A percentile compares a stretch with the other conserved stretches of the same genome.
Conservation (phyloP, 2,888 invertebrate species). For the Heliothis peltigera region DNA sequence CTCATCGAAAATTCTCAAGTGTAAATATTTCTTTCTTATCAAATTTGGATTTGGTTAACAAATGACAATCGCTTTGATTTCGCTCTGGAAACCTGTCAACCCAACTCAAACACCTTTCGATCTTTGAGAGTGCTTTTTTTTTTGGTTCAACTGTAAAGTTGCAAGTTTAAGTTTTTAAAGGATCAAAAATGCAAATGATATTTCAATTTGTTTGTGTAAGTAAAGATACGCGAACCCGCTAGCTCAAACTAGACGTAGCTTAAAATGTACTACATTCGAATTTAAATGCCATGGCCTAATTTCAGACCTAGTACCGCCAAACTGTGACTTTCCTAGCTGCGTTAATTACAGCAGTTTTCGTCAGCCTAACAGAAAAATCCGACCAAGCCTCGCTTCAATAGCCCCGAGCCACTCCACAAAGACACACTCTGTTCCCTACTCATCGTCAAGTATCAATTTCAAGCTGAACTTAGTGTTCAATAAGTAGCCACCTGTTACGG, state of each 20-base stretch:
- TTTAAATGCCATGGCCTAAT: background rate
- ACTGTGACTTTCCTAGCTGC: background rate
- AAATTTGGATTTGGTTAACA: slow-evolving; percentile 11
- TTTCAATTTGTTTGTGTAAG: background rate
- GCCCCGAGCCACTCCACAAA: slow-evolving; percentile 5
- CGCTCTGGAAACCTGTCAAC: slow-evolving; percentile 26
- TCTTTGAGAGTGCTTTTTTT: slow-evolving; percentile 11
- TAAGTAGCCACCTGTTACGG: slow-evolving; percentile 57
- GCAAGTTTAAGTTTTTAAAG: background rate
- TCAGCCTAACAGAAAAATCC: background rate
- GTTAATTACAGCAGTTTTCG: slow-evolving; percentile 13
- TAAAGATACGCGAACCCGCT: background rate
- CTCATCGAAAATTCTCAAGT: background rate
- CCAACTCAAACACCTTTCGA: slow-evolving; percentile 20
- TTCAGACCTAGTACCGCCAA: background rate
- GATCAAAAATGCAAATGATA: background rate
- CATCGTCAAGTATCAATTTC: slow-evolving; percentile 49
- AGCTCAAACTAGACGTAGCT: background rate
- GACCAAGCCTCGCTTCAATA: slow-evolving; percentile 12
- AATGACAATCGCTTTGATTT: slow-evolving; percentile 31
- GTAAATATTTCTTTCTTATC: background rate
- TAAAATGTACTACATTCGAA: background rate
- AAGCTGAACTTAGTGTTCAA: slow-evolving; percentile 44
- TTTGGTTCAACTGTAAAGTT: background rate
- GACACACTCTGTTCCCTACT: slow-evolving; percentile 16